Percentiles rank a stretch among this genome's conserved stretches.
Conservation (phyloP, 2,888 invertebrate genomes). For the Seladonia tumulorum region DNA sequence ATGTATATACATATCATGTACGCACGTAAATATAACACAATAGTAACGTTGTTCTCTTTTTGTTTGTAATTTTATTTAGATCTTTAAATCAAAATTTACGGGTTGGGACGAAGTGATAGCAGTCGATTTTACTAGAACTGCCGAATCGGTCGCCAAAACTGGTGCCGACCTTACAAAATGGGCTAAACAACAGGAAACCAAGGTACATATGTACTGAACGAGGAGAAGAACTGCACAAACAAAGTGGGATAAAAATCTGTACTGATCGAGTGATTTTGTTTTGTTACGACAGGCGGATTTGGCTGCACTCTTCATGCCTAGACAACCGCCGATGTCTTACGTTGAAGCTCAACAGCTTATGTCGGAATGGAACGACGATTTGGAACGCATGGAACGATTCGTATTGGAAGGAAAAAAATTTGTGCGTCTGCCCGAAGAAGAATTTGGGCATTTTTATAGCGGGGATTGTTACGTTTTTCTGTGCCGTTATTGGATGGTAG, state of each 20-base stretch:
- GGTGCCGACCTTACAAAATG: conserved; percentile 98
- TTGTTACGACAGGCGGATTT: conserved; percentile 90
- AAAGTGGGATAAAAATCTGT: not conserved
- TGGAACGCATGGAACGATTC: conserved; percentile 99
- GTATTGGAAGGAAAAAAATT: conserved; percentile 98
- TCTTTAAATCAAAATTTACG: conserved; percentile 98
- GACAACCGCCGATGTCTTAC: conserved; percentile 94
- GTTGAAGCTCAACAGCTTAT: conserved; percentile 94
- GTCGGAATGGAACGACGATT: conserved; percentile 99
- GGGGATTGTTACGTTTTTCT: conserved; percentile 99
- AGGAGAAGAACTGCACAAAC: not conserved
- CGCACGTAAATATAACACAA: not conserved
- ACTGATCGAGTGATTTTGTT: not conserved
- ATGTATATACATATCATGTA: too few species aligned
- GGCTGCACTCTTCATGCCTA: conserved; percentile 96
- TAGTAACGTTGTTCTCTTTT: not conserved
- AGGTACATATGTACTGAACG: conserved; percentile 83
- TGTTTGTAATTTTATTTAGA: conserved; percentile 83
- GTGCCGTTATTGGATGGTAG: conserved; percentile 95
- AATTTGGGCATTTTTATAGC: conserved; percentile 96
- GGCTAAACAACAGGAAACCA: conserved; percentile 95
- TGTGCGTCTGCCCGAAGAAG: conserved; percentile 97
- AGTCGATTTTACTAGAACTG: conserved; percentile 99
- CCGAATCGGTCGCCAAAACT: conserved; percentile 97
- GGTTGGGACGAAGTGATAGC: conserved; percentile 99